These are phyloP conservation scores for Drosophila takahashii DNA, from an alignment of 1,140 invertebrate genomes.

Conservation along the genomic window DNA sequence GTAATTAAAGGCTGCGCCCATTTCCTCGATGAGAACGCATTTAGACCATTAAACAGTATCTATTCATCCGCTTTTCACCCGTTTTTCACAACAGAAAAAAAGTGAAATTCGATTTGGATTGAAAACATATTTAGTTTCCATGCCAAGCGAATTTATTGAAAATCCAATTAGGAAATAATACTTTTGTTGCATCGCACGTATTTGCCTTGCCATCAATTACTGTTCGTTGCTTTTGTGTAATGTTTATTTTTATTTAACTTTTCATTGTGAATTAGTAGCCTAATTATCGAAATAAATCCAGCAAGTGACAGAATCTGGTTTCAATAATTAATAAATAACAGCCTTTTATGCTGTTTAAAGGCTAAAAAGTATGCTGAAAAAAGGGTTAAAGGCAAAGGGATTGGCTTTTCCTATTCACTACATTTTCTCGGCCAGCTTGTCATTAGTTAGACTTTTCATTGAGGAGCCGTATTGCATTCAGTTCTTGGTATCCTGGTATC, in stretches of 20 bases:
- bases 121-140: constrained; percentile 6
- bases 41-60: constrained; percentile 19
- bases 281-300: constrained; percentile 20
- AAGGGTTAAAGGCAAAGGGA: background rate
- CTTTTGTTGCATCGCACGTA: constrained; percentile 17
- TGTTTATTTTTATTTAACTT: background rate
- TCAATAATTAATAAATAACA: constrained; percentile 5
- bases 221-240: constrained; percentile 8
- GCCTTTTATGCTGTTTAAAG: constrained; percentile 1
- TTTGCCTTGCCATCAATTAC: constrained; percentile 33
- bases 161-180: constrained; percentile 40
- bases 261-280: constrained; percentile 6
- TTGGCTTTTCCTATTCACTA: background rate
- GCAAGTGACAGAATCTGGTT: constrained; percentile 1
- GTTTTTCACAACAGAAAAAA: background rate
- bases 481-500: background rate
- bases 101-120: constrained; percentile 9
- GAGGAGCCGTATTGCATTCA: constrained; percentile 12
- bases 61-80: constrained; percentile 4
- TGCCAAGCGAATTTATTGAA: constrained; percentile 14
- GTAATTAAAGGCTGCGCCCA: constrained; percentile 57
- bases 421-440: background rate
- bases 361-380: background rate
- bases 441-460: constrained; percentile 15
- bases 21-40: constrained; percentile 45